These are phyloP conservation scores for Himalopsyche kuldschensis DNA, from an alignment of 2,888 invertebrate species.

Conservation along the genomic window DNA sequence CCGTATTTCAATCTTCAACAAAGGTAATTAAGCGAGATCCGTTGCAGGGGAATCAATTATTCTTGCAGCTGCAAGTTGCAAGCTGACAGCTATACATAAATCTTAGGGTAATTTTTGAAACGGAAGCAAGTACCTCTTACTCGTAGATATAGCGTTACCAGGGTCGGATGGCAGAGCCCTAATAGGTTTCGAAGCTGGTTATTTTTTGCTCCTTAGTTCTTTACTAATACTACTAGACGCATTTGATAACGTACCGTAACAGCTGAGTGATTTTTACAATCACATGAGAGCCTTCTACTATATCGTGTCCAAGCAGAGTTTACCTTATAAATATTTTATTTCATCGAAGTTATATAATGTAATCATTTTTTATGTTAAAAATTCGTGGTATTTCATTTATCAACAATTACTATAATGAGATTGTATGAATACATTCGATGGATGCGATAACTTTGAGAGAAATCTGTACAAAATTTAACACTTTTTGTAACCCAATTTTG, in stretches of 20 bases:
- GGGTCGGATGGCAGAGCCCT: not conserved
- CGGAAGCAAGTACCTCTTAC: not conserved
- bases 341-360: too few species aligned
- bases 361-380: too few species aligned
- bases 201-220: not conserved
- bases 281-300: too few species aligned
- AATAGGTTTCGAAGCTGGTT: not conserved
- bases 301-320: too few species aligned
- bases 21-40: not conserved
- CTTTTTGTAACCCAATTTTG: too few species aligned
- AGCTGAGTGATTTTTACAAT: not conserved
- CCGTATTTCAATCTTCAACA: not conserved
- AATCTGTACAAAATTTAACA: too few species aligned
- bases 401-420: too few species aligned
- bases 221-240: not conserved
- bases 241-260: not conserved
- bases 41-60: not conserved
- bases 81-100: not conserved
- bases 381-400: too few species aligned
- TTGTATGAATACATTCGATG: too few species aligned
- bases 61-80: not conserved
- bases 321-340: too few species aligned
- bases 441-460: too few species aligned
- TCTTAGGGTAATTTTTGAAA: not conserved
- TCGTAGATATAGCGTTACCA: not conserved